Evolutionary conservation across 1,140 invertebrate genomes (phyloP), one percentile per base, ranked within the genome.

Genomic region (Cylas formicarius): DNA sequence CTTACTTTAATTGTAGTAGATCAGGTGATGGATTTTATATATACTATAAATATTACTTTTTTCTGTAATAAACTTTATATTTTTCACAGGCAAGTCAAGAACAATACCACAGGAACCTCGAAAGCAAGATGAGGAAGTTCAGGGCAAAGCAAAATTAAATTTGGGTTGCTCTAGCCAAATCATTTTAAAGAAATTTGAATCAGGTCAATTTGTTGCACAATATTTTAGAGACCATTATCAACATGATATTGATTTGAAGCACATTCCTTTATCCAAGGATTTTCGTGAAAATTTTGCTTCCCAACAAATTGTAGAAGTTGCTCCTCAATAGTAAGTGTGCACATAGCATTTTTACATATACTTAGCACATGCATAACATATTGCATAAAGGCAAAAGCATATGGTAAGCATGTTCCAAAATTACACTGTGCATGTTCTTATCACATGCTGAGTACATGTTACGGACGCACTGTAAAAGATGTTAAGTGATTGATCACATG

Each of bases 261-360:
- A 45, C 24, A 13, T 45, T 11, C 14, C 17, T 13, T 11, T 45
- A 8, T 20, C 19, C 24, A 19, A 13, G 27, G 4, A 9, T 13
- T 11, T 13, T 3, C 32, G 26, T 18, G 13, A 18, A 35, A 11
- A n/a, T n/a, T 19, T 35, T 18, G 28, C 40, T 18, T 9, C 29
- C n/a, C 32, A 43, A 34, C 24, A 33, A 43, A 34, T 43, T 13
- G 29, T n/a, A 20, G 40, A 31, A 13, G 27, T 43, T 20, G 8
- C 40, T 20, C n/a, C 34, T 18, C 19, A 17, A 19, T 20, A 22
- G 40, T 43, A 43, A 43, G 22, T n/a, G n/a, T n/a, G n/a, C n/a
- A n/a, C n/a, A n/a, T n/a, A n/a, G n/a, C n/a, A n/a, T n/a, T n/a
- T n/a, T n/a, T n/a, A n/a, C n/a, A n/a, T n/a, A 34, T 17, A 41